Evolutionary conservation across 2,113 vertebrate genomes (phyloP).

Genomic region (Sorex fumeus): DNA sequence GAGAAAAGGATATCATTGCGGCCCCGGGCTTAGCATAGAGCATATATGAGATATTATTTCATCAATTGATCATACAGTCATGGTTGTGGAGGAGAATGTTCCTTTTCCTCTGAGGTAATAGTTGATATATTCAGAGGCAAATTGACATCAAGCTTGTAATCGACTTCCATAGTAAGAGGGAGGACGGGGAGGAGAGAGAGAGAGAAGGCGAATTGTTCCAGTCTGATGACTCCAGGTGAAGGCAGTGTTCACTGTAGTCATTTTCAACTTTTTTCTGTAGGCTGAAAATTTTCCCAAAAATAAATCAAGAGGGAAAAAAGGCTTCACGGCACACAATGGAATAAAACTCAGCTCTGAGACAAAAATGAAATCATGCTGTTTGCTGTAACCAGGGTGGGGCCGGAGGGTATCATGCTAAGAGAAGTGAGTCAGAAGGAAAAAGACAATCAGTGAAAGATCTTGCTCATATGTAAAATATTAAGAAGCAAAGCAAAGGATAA

Average conservation of each 20-base stretch:
- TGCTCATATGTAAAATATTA: too few species aligned
- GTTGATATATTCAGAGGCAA: not conserved
- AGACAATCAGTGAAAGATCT: too few species aligned
- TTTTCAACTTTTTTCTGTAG: not conserved
- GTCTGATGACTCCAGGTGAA: not conserved
- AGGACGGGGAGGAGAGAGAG: not conserved
- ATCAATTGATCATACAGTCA: not conserved
- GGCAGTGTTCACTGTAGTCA: not conserved
- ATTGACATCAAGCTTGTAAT: not conserved
- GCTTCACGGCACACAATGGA: too few species aligned
- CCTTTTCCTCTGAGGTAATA: not conserved
- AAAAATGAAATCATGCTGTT: too few species aligned
- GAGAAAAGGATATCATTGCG: not conserved
- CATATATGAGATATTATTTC: too few species aligned
- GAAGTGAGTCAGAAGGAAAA: too few species aligned
- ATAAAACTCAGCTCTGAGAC: too few species aligned
- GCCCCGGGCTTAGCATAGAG: too few species aligned
- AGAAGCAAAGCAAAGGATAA: too few species aligned
- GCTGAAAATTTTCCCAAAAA: constrained; percentile 19
- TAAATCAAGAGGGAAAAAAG: not conserved
- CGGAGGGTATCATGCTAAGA: too few species aligned
- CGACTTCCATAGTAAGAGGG: not conserved
- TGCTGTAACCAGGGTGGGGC: too few species aligned
- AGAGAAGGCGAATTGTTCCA: not conserved
- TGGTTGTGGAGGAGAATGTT: too few species aligned